Base-by-base conservation (phyloP, 2,113 vertebrate species). In the Otolemur garnettii region DNA sequence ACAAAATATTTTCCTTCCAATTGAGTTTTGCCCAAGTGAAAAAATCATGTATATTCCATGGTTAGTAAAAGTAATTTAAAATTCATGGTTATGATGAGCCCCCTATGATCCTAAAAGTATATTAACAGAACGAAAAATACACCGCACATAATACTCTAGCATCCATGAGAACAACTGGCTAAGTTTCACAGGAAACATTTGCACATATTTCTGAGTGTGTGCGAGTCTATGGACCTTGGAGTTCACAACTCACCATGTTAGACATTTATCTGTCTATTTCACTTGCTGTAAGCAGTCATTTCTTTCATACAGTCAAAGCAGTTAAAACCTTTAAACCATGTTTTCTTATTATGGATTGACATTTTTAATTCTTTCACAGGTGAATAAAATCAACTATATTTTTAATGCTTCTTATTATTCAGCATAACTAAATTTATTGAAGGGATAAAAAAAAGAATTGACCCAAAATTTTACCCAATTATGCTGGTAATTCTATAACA, bases 371-470 rank as follows among this genome's bases (percentile, higher is more conserved):
- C 28, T 38, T 93, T 84, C 35, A 28, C 9, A 69, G 12, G 30
- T 72, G 19, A 17, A 83, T 75, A 87, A 81, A 71, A 64, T 75
- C 79, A 68, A 18, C 35, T 91, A 80, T 45, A 86, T 66, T 66
- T 92, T 93, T 86, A 75, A 72, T 80, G 6, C 3, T 74, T 91
- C 10, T 55, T 59, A 0, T 64, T 78, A 79, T 72, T 82, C n/a
- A 82, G 33, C 45, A n/a, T 68, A 77, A 68, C 33, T 89, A 64
- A 82, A 83, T 38, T 57, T 72, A 28, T 66, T 93, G 79, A 95
- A 93, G 30, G 19, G 4, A 68, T 62, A 74, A 87, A 68, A 89
- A 35, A 96, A 96, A 84, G 21, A 88, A 86, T 59, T 53, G 66
- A 92, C 12, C 38, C 38, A 38, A 60, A 68, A 57, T 75, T 60